Base-by-base conservation (phyloP, 2,888 invertebrate genomes). In the Rhimphoctona megacephalus region DNA sequence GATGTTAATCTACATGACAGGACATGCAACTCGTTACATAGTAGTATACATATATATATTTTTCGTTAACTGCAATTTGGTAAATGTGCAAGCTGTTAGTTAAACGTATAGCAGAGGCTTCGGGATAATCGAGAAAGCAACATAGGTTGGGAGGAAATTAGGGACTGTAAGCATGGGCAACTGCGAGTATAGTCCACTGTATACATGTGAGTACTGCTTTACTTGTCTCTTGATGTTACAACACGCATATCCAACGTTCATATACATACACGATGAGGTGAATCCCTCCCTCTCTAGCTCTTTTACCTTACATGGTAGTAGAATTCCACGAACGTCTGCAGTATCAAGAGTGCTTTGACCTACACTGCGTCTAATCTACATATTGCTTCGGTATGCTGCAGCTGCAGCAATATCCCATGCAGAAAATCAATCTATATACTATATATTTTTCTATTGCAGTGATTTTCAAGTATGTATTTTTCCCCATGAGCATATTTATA, bases 291-390 rank as follows among this genome's bases (percentile, higher is more conserved):
- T 30, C 30, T 30, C 49, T 25, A 5, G 3, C 22, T 77, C 54
- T 43, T 30, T 69, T 22, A 61, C 33, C 61, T 78, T 85, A 82
- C 85, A 82, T 57, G 79, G 52, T 64, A 54, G 78, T 73, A 30
- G 70, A 61, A 52, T 81, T 70, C 54, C 79, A 66, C 46, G 61
- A 64, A 64, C 74, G 82, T 82, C 78, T 85, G 85, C 82, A 74
- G 82, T 82, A 82, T 85, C 85, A 82, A 73, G 78, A 79, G 85
- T 82, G 74, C 78, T 82, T 85, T 74, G 85, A 82, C 81, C 82
- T 85, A 82, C 79, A 82, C 79, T 85, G 82, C 85, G 85, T 78
- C 81, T 74, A 79, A 85, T 85, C 82, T 85, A 79, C 85, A 85
- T 85, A 85, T 67, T 74, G 77, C 74, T 72, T 85, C 54, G 61